phyloP scores from a whole-genome alignment of 2,888 invertebrate genomes.

The Cerastis leucographa region DNA sequence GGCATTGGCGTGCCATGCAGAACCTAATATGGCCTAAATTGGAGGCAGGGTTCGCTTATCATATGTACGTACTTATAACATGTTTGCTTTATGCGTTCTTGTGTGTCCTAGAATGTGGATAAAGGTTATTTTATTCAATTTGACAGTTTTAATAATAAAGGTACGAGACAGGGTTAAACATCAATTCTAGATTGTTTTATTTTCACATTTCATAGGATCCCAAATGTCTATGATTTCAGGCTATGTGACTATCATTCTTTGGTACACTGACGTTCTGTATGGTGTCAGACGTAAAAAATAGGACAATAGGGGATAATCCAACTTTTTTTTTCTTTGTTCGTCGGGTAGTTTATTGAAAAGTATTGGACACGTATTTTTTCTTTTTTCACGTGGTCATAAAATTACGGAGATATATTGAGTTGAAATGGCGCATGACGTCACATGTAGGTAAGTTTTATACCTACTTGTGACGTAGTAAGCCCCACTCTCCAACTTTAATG shows the following conservation, averaged over 20 bases:
- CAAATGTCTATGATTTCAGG: neutral
- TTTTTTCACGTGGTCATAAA: no score
- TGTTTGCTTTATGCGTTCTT: constrained; percentile 35
- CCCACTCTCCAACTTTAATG: no score
- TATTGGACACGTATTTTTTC: no score
- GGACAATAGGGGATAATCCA: no score
- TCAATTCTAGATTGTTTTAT: neutral
- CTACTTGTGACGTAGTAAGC: no score
- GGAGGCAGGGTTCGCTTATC: constrained; percentile 64
- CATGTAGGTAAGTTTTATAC: no score
- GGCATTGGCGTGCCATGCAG: constrained; percentile 77
- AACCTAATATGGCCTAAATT: constrained; percentile 79
- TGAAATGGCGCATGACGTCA: no score
- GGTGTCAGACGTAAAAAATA: no score
- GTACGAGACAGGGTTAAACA: neutral
- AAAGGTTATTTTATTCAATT: neutral
- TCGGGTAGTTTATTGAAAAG: no score
- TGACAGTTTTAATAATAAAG: no score
- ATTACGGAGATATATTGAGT: no score
- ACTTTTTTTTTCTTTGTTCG: no score
- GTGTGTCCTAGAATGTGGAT: neutral
- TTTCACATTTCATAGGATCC: neutral
- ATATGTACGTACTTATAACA: constrained; percentile 45
- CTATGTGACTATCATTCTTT: neutral
- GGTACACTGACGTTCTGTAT: neutral